Evolutionary conservation across 2,797 vertebrate species (phyloP).

Genomic region (Hypotaenidia philippensis): DNA sequence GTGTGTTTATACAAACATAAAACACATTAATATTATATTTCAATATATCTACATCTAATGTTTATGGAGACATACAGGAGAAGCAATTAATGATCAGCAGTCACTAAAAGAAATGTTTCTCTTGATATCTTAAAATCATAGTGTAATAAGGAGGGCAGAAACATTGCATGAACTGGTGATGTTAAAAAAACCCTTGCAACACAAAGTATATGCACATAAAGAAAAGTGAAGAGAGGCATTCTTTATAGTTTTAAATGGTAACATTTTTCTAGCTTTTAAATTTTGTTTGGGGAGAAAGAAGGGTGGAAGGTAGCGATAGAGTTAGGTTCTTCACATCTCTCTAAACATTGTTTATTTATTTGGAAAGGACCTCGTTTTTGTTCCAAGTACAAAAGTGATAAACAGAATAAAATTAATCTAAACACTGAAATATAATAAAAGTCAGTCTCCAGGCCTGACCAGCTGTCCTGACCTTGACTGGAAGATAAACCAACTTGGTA

Average conservation of each 20-base stretch:
- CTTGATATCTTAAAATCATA: background rate
- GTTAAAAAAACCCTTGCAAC: background rate
- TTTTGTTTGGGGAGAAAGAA: background rate
- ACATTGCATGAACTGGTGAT: background rate
- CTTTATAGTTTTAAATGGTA: background rate
- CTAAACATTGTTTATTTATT: background rate
- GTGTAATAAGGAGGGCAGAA: background rate
- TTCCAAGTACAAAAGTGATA: constrained; percentile 60
- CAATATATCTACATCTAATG: constrained; percentile 43
- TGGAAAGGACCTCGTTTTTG: background rate
- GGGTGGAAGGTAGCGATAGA: background rate
- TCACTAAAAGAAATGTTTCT: background rate
- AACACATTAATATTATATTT: constrained; percentile 48
- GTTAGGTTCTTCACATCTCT: background rate
- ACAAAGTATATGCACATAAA: background rate
- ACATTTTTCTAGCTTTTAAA: background rate
- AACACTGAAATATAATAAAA: constrained; percentile 65
- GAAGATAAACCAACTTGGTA: constrained; percentile 42
- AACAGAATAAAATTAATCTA: constrained; percentile 71
- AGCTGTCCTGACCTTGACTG: constrained; percentile 57
- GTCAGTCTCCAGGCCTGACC: constrained; percentile 45
- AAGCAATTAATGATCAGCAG: background rate
- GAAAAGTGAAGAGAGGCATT: background rate
- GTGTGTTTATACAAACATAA: constrained; percentile 70
- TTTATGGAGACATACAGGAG: background rate